These are phyloP conservation scores for Stigmatopora nigra DNA, from an alignment of 2,113 vertebrate species.

Conservation along the genomic window DNA sequence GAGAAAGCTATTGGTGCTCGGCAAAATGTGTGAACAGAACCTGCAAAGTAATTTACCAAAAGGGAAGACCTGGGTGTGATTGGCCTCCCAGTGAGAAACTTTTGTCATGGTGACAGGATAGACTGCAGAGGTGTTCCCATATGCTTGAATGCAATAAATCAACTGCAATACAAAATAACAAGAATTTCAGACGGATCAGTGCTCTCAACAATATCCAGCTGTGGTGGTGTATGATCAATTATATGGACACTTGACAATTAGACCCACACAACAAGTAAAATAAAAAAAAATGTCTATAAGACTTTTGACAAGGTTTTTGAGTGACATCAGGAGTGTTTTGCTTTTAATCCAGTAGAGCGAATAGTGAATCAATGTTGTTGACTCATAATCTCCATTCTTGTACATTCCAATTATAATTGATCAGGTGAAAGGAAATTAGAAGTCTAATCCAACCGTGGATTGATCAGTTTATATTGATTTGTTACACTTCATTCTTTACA, in stretches of 20 bases:
- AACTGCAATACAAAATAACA: not conserved
- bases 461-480: not conserved
- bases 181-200: not conserved
- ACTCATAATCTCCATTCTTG: not conserved
- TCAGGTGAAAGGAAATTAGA: not conserved
- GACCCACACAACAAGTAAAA: not conserved
- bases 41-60: not conserved
- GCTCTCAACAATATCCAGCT: not conserved
- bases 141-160: not conserved
- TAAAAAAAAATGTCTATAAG: not conserved
- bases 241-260: not conserved
- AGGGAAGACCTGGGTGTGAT: slow-evolving; percentile 30
- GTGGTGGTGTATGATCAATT: not conserved
- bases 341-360: not conserved
- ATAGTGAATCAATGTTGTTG: not conserved
- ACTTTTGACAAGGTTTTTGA: not conserved
- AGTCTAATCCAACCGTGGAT: not conserved
- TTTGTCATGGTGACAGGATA: slow-evolving; percentile 18
- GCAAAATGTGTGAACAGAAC: slow-evolving; percentile 7
- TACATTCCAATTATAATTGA: not conserved
- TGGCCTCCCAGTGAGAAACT: slow-evolving; percentile 24
- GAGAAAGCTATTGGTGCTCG: slow-evolving; percentile 18
- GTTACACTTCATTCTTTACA: not conserved
- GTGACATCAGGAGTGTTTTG: no score
- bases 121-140: slow-evolving; percentile 18